A percentile compares a stretch with the other conserved stretches of the same genome.
phyloP scores from a whole-genome alignment of 2,113 vertebrate species.

The Sinosuthora webbiana region DNA sequence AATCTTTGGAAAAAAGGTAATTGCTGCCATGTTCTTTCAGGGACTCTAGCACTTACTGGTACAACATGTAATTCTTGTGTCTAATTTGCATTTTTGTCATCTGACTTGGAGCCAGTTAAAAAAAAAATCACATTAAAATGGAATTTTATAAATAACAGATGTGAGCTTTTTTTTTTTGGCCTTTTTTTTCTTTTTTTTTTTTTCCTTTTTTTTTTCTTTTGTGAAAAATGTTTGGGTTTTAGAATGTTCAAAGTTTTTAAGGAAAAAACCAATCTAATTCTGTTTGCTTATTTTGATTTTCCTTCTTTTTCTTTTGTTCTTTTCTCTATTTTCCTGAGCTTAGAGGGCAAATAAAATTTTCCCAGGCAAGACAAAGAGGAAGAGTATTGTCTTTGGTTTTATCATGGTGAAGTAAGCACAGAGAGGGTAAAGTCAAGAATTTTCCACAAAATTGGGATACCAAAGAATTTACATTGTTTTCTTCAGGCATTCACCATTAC shows the following conservation, averaged over 20 bases:
- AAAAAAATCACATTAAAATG: slow-evolving; percentile 15
- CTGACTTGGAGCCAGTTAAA: neutral
- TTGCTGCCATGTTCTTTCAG: neutral
- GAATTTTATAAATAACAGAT: slow-evolving; percentile 57
- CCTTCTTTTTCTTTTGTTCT: neutral
- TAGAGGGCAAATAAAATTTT: neutral
- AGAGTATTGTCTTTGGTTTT: neutral
- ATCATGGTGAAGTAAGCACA: neutral
- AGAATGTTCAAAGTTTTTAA: neutral
- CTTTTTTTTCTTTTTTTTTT: neutral
- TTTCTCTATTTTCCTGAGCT: neutral
- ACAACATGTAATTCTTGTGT: slow-evolving; percentile 19
- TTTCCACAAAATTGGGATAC: neutral
- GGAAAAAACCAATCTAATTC: neutral
- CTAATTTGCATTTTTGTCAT: neutral
- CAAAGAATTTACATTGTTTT: neutral
- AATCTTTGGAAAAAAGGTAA: slow-evolving; percentile 14
- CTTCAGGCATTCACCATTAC: neutral
- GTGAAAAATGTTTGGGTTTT: neutral
- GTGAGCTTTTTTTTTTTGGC: neutral
- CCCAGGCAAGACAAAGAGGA: neutral
- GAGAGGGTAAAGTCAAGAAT: neutral
- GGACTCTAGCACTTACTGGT: slow-evolving; percentile 48
- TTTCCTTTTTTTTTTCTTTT: neutral
- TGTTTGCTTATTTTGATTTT: neutral